phyloP scores from a whole-genome alignment of 30 jellyfish, hydroid and myxozoan genomes.

The Chrysaora quinquecirrha region DNA sequence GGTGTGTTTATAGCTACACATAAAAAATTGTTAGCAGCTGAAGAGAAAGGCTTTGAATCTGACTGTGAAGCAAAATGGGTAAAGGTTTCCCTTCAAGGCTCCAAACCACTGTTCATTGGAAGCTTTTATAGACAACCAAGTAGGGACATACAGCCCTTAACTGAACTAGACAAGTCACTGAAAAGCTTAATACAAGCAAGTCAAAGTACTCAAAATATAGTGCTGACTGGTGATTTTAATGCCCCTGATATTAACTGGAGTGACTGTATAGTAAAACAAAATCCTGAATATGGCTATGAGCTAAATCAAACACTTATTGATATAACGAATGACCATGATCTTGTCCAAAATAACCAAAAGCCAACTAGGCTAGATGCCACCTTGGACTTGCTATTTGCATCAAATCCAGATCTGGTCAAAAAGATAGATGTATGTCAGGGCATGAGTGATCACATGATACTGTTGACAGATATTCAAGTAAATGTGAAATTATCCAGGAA shows the following conservation, averaged over 20 bases:
- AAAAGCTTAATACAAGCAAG: slow-evolving; percentile 2
- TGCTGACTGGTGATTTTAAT: slow-evolving; percentile 35
- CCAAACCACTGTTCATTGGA: slow-evolving; percentile 30
- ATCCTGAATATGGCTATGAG: slow-evolving; percentile 35
- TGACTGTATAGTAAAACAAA: slow-evolving; percentile 17
- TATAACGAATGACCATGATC: slow-evolving; percentile 16
- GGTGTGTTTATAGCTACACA: slow-evolving; percentile 30
- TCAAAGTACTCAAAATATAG: slow-evolving; percentile 26
- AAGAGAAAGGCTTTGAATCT: slow-evolving; percentile 27
- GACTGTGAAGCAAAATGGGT: slow-evolving; percentile 25
- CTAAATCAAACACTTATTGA: slow-evolving; percentile 27
- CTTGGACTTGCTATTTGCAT: slow-evolving; percentile 21
- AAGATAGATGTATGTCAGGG: slow-evolving; percentile 30
- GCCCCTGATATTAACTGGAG: slow-evolving; percentile 24
- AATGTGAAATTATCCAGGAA: slow-evolving; percentile 18
- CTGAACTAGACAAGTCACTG: slow-evolving; percentile 37
- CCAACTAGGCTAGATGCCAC: slow-evolving; percentile 13
- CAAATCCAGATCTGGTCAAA: slow-evolving; percentile 29
- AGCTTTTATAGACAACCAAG: slow-evolving; percentile 27
- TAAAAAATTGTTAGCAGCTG: slow-evolving; percentile 20
- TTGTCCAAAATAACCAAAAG: slow-evolving; percentile 7
- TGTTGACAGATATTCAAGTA: slow-evolving; percentile 24
- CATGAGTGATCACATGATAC: slow-evolving; percentile 28
- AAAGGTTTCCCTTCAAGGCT: slow-evolving; percentile 20
- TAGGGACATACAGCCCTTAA: slow-evolving; percentile 32